Base-by-base conservation (phyloP, 2,113 vertebrate species). In the Protobothrops mucrosquamatus region DNA sequence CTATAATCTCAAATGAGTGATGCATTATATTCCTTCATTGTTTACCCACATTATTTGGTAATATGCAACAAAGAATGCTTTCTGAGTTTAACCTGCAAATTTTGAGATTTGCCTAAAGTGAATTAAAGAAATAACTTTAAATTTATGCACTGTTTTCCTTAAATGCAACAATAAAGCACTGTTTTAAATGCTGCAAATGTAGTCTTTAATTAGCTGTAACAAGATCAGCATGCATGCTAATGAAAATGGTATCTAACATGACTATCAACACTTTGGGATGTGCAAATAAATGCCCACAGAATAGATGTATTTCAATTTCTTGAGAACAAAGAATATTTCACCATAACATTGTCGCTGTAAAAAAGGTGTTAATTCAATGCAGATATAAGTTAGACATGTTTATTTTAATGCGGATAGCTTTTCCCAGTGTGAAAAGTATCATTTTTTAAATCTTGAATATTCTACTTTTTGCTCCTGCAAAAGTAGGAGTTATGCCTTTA, bases 261-360 rank as follows among this genome's bases (percentile, higher is more conserved):
- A 93, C 57, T 94, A 51, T 23, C 94, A 93, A 92, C 94, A 88
- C 93, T 93, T 95, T 81, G 52, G 54, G 92, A 94, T 85, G 91
- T 96, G 95, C 89, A 96, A 96, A 96, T 94, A 93, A 97, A 95
- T 85, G 91, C 93, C 92, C 92, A 12, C 89, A 69, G 91, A 91
- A 91, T 81, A 69, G 86, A 94, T 52, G 91, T 93, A 95, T 91
- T 93, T 93, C 91, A 94, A 94, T 95, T 96, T 91, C 93, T 55
- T n/a, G 87, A 90, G 95, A 94, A 95, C 74, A 91, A 95, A 93
- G 85, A 93, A 89, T 88, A 93, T 56, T 87, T 92, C 91, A 95
- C 91, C 43, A 87, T 89, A 54, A 94, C 18, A 94, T 56, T 93
- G 74, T 93, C 87, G 88, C 91, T 95, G 95, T 91, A 90, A 64